These are phyloP conservation scores for Ecliptopera silaceata DNA, from an alignment of 2,888 invertebrate species.

Conservation along the genomic window DNA sequence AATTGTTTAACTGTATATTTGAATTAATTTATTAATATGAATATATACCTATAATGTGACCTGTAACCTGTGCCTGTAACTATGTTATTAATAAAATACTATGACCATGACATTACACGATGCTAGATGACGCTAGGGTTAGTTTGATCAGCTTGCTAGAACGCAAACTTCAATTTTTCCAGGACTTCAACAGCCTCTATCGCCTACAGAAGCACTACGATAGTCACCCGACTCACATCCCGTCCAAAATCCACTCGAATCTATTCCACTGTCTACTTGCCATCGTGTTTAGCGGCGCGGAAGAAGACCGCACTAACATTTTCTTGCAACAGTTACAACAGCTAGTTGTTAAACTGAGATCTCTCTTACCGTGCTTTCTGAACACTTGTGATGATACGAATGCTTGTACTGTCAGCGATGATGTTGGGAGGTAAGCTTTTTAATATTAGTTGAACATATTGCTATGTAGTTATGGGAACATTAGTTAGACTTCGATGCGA, in stretches of 20 bases:
- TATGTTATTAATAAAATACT: too few species aligned
- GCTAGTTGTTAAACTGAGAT: slow-evolving; percentile 63
- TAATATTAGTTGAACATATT: too few species aligned
- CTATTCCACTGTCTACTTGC: slow-evolving; percentile 71
- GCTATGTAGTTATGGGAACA: too few species aligned
- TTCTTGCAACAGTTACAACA: slow-evolving; percentile 71
- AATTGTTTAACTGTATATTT: too few species aligned
- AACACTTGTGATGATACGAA: slow-evolving; percentile 52
- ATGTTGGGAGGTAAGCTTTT: slow-evolving; percentile 61
- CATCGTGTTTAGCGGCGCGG: slow-evolving; percentile 62
- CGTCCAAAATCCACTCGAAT: slow-evolving; percentile 65
- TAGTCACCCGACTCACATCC: slow-evolving; percentile 67
- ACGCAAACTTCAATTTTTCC: too few species aligned
- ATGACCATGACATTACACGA: too few species aligned
- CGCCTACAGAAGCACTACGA: slow-evolving; percentile 73
- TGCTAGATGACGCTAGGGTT: too few species aligned
- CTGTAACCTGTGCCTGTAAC: too few species aligned
- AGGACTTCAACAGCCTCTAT: slow-evolving; percentile 72
- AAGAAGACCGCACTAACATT: slow-evolving; percentile 59
- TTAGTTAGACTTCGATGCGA: too few species aligned
- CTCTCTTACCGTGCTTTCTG: slow-evolving; percentile 65
- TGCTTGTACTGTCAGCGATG: slow-evolving; percentile 64
- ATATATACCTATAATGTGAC: too few species aligned
- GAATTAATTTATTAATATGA: too few species aligned
- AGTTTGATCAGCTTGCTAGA: too few species aligned